Evolutionary conservation across 2,888 invertebrate species (phyloP), one percentile per base, ranked within the genome.

Genomic region (Chymomyza procnemis): DNA sequence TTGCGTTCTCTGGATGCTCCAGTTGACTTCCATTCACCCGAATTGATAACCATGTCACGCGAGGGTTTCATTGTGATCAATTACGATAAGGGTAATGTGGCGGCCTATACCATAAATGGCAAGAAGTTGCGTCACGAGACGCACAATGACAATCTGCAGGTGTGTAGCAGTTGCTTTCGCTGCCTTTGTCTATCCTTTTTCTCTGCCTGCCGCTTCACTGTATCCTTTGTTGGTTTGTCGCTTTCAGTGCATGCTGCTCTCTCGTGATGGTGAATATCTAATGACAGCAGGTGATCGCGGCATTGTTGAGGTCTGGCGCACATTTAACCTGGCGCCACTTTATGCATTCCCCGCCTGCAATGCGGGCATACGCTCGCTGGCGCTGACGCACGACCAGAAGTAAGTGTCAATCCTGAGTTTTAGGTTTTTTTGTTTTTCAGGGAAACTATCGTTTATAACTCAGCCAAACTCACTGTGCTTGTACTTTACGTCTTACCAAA

Each of bases 261-360:
- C 98, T 78, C 95, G 99, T 67, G 99, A 99, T 92, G 99, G 99
- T 76, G 99, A 99, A 92, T 99, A 99, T 92, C 93, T 99, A 91
- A 97, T 99, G 94, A 96, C 98, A 81, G 99, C 98, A 75, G 99
- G 99, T 16, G 98, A 97, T 90, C 96, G 96, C 89, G 99, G 99
- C 75, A 96, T 98, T 81, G 99, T 99, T 80, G 98, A 99, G 92
- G 98, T 99, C 75, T 98, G 99, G 98, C 94, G 99, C 90, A 97
- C 99, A 65, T 98, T 97, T 92, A 99, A 98, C 89, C 94, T 99
- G 84, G 97, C 98, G 81, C 95, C 98, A 82, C 94, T 99, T 14
- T 99, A 99, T 92, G 97, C 99, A 79, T 99, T 98, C 93, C 99
- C 99, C 87, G 96, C 97, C 69, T 97, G 98, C 92, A 98, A 98